Conservation (phyloP, 1,140 invertebrate genomes). For the Apis florea region DNA sequence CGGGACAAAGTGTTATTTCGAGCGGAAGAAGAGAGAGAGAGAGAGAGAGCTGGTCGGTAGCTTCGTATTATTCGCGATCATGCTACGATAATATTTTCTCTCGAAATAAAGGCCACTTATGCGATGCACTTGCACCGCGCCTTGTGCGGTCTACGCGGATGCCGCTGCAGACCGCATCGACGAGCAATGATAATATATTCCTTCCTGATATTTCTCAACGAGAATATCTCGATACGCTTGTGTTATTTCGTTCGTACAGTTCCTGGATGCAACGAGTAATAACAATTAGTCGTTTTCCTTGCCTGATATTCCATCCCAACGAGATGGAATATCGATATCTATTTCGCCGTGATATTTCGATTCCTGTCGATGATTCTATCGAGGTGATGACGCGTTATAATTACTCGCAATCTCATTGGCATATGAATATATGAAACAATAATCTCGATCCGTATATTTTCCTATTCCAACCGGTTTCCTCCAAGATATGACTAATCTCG, state of each 20-base stretch:
- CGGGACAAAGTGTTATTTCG: slow-evolving; percentile 59
- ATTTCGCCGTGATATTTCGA: too few relatives aligned
- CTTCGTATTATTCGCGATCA: slow-evolving; percentile 40
- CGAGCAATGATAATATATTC: neutral
- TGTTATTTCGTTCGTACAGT: neutral
- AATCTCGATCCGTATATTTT: slow-evolving; percentile 9
- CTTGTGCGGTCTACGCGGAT: slow-evolving; percentile 53
- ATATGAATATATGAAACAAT: neutral
- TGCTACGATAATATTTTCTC: slow-evolving; percentile 69
- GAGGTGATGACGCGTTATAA: neutral
- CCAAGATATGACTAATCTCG: neutral
- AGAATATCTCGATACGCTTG: too few relatives aligned
- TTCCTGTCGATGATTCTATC: neutral
- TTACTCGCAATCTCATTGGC: neutral
- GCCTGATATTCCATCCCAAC: too few relatives aligned
- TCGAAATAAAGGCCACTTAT: slow-evolving; percentile 68
- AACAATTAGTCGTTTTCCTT: too few relatives aligned
- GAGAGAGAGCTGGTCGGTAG: neutral
- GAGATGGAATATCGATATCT: too few relatives aligned
- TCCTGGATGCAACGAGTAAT: neutral
- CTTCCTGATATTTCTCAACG: neutral
- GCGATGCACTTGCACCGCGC: slow-evolving; percentile 57
- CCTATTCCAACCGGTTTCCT: slow-evolving; percentile 3
- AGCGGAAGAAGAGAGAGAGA: slow-evolving; percentile 17
- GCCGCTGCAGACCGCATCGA: neutral